A percentile compares a stretch with the other conserved stretches of the same genome.
Conservation (phyloP, 2,888 invertebrate species). For the Agriopis aurantiaria region DNA sequence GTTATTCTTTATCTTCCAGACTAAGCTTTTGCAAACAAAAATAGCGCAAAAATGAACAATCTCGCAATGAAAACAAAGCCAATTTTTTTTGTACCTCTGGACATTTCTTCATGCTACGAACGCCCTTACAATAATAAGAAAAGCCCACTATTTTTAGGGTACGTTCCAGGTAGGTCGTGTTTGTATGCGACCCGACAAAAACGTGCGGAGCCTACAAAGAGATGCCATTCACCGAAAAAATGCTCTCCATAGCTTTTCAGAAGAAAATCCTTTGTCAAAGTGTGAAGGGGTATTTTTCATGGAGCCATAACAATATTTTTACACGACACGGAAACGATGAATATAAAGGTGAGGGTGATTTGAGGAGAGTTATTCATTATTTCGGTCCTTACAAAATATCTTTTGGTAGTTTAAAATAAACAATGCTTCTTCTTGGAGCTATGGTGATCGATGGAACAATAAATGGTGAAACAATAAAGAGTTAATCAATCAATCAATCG, state of each 20-base stretch:
- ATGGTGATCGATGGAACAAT: too few relatives aligned
- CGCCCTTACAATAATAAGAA: conserved; percentile 36
- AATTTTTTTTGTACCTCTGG: conserved; percentile 12
- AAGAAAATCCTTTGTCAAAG: conserved; percentile 62
- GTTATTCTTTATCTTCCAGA: neutral
- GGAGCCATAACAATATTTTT: conserved; percentile 43
- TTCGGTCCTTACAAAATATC: neutral
- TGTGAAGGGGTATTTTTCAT: conserved; percentile 58
- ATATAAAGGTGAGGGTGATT: conserved; percentile 45
- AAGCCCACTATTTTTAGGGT: conserved; percentile 46
- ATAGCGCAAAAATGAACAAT: conserved; percentile 1
- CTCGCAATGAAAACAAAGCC: conserved; percentile 4
- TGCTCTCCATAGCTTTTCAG: conserved; percentile 51
- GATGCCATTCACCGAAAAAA: conserved; percentile 54
- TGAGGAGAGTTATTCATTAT: conserved; percentile 34
- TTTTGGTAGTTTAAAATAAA: neutral
- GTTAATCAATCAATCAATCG: too few relatives aligned
- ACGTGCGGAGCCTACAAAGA: conserved; percentile 63
- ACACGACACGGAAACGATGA: conserved; percentile 38
- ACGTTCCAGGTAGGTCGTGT: conserved; percentile 56
- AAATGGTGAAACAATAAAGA: too few relatives aligned
- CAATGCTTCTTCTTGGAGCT: neutral
- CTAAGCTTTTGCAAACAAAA: neutral
- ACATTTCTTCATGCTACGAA: conserved; percentile 24
- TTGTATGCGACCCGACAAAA: conserved; percentile 58